Conservation (phyloP, 2,113 vertebrate species). For the Synchiropus splendidus region DNA sequence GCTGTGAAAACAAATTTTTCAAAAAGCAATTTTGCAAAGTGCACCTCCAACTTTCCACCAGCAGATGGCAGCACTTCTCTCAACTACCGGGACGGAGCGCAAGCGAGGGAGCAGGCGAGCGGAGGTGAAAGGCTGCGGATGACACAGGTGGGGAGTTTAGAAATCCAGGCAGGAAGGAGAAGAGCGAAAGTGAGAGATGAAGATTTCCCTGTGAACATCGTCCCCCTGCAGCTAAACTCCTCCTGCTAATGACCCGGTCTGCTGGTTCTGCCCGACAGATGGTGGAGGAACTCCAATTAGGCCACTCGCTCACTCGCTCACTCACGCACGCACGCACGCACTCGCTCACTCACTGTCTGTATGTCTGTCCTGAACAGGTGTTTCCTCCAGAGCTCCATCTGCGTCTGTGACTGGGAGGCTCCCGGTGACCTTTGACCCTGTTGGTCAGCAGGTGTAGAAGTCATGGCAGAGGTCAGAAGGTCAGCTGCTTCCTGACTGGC, state of each 20-base stretch:
- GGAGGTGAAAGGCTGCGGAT: too few species aligned
- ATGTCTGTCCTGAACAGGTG: slow-evolving; percentile 45
- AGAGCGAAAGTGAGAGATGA: slow-evolving; percentile 33
- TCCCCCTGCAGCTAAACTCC: slow-evolving; percentile 60
- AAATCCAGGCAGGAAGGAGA: slow-evolving; percentile 1
- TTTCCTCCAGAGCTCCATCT: slow-evolving; percentile 27
- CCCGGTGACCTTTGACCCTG: slow-evolving; percentile 27
- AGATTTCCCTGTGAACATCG: slow-evolving; percentile 40
- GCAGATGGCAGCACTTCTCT: slow-evolving; percentile 39
- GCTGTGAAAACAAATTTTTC: too few species aligned
- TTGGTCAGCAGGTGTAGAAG: slow-evolving; percentile 27
- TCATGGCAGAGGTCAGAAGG: slow-evolving; percentile 23
- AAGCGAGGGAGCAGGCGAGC: too few species aligned
- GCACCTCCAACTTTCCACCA: slow-evolving; percentile 8
- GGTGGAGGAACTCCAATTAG: slow-evolving; percentile 68
- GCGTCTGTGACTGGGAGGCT: slow-evolving; percentile 6
- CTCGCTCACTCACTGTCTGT: neutral
- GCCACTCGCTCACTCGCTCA: slow-evolving; percentile 34
- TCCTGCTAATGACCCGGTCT: slow-evolving; percentile 64
- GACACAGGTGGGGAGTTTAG: too few species aligned
- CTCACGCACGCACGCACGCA: neutral
- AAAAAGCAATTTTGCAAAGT: too few species aligned
- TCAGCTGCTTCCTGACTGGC: slow-evolving; percentile 3
- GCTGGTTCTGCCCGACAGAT: slow-evolving; percentile 57
- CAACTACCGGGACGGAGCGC: too few species aligned